Evolutionary conservation across 2,888 invertebrate species (phyloP), one percentile per base, ranked within the genome.

Genomic region (Agrilus mali): DNA sequence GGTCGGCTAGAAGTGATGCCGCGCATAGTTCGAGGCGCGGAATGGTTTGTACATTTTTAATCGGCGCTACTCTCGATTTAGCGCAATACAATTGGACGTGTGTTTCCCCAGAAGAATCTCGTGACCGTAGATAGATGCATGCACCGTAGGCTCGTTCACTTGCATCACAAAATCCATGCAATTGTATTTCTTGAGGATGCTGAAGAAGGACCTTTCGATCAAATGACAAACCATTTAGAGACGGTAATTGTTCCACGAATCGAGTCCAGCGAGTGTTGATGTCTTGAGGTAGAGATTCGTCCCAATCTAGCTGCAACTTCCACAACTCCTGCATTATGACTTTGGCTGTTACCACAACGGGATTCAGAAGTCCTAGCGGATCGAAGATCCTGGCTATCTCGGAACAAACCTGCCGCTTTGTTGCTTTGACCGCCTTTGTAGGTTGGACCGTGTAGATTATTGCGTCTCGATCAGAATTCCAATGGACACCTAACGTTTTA

Each of bases 21-120:
- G 48, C 55, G 33, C 53, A 52, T 2, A 59, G 45, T 43, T 58
- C 56, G n/a, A 59, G 42, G 17, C 53, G 13, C 13, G 58, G 57
- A 16, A 58, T 36, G 1, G 57, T 50, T 22, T 22, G 22, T 1
- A 53, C 36, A 27, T 17, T 33, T 38, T 46, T 47, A 7, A 47
- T 13, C 3, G 47, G 45, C n/a, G 49, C 43, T 17, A 49, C 39
- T 22, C 33, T 43, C 13, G 47, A 20, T 36, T 49, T 49, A 2
- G 47, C 41, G 34, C 38, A 43, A 33, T 43, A 33, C 32, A 47
- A 22, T 12, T 36, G 16, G n/a, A 33, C 38, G 13, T 22, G 17
- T 15, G 14, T 33, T 37, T 37, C 14, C 13, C 34, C 38, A 2
- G 31, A 10, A 15, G 10, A 15, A 12, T 16, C 16, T 12, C 38